These are phyloP conservation scores for Trachelus stipa DNA, from an alignment of 2,888 invertebrate genomes.

Conservation along the genomic window DNA sequence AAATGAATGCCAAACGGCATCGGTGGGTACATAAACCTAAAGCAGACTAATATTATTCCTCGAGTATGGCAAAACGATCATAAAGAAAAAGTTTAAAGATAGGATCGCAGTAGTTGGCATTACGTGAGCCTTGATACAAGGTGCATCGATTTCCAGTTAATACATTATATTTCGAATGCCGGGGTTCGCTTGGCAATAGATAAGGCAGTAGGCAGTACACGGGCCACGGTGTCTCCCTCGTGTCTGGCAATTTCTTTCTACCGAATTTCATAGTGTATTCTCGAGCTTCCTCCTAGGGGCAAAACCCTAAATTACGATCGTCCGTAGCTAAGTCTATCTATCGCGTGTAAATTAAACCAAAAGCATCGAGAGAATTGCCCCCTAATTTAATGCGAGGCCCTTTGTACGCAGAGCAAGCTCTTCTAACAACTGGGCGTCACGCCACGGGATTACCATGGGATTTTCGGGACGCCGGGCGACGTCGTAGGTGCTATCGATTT, in stretches of 20 bases:
- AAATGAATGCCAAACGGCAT: constrained; percentile 47
- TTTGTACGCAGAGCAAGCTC: constrained; percentile 17
- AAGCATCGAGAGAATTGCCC: constrained; percentile 52
- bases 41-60: not conserved
- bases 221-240: not conserved
- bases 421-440: constrained; percentile 57
- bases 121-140: not conserved
- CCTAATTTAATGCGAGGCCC: constrained; percentile 51
- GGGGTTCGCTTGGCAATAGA: not conserved
- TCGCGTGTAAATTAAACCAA: constrained; percentile 24
- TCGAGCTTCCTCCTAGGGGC: not conserved
- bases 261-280: not conserved
- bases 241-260: not conserved
- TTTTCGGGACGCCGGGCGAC: constrained; percentile 41
- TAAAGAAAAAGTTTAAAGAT: not conserved
- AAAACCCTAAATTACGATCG: not conserved
- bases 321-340: not conserved
- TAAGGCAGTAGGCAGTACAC: not conserved
- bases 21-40: not conserved
- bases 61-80: not conserved
- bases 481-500: constrained; percentile 49
- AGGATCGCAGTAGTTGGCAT: not conserved
- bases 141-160: not conserved
- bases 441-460: constrained; percentile 59
- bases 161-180: not conserved